Base-by-base conservation (phyloP, 64 coral and sea anemone species). In the Catalaphyllia jardinei region DNA sequence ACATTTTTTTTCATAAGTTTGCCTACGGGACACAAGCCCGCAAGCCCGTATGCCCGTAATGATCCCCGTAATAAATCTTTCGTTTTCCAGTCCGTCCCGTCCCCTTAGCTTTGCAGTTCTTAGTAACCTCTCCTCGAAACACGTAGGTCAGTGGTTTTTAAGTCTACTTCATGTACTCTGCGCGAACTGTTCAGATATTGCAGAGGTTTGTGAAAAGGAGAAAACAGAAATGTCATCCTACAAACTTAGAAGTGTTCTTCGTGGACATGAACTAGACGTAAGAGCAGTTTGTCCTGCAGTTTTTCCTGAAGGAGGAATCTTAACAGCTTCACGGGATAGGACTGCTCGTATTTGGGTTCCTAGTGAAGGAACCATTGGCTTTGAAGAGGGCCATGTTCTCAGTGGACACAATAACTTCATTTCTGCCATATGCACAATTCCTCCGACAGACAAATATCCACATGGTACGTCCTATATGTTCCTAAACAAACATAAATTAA, bases 241-340 rank as follows among this genome's bases (percentile, higher is more conserved):
- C 49, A 95, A 95, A 86, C 78, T 99, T 16, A 99, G 97, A 20
- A 76, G 80, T 64, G 93, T 99, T 24, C 78, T 99, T 31, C 90
- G 92, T 71, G 97, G 97, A 51, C 97, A 99, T 38, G 97, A 99
- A 49, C 86, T 99, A 31, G 97, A 99, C 67, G 91, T 99, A 79
- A 91, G 97, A 11, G 93, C 93, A 15, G 82, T 99, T 74, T 99
- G 90, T 59, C 78, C 90, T n/a, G 91, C 87, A 8, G 80, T 91
- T 54, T 99, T 91, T 75, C 97, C 97, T 24, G 90, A 76, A 73
- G 94, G 93, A 65, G 91, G 82, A 50, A 71, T 99, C 52, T 85
- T 99, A 57, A 88, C 97, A 18, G 94, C 91, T 20, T 95, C 93
- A 49, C 78, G 93, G 64, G 97, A 99, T 29, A 81, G 97, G 55